Evolutionary conservation across 2,113 vertebrate species (phyloP).

Genomic region (Mungos mungo): DNA sequence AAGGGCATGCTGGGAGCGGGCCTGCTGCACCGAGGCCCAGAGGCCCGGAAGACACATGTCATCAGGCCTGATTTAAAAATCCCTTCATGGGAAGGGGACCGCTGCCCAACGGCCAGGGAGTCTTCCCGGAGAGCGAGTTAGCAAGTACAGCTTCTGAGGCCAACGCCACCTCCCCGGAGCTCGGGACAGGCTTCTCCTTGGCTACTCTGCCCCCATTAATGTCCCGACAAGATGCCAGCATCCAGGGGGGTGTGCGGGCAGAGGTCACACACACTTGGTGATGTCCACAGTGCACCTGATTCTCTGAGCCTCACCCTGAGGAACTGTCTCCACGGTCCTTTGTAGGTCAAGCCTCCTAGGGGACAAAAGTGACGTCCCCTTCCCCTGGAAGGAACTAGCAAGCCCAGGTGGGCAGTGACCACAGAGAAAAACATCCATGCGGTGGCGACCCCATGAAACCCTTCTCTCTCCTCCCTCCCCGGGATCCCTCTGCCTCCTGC

Average conservation of each 20-base stretch:
- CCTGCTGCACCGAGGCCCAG: neutral
- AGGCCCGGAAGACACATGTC: neutral
- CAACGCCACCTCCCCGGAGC: neutral
- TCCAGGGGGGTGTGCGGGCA: neutral
- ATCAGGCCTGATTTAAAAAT: neutral
- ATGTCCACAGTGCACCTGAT: rapidly evolving
- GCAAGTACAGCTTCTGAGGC: neutral
- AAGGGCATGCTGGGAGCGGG: neutral
- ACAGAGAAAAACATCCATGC: neutral
- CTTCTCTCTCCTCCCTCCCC: neutral
- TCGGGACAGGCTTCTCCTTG: rapidly evolving
- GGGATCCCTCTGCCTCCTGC: neutral
- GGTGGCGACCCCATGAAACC: rapidly evolving
- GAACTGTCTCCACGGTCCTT: neutral
- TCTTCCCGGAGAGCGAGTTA: neutral
- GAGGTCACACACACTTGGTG: rapidly evolving
- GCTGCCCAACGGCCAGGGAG: rapidly evolving
- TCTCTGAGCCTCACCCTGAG: neutral
- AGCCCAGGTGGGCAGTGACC: neutral
- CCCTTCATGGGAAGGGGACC: neutral
- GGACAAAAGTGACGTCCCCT: neutral
- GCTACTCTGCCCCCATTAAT: rapidly evolving
- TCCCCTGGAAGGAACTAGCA: neutral
- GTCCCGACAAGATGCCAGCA: rapidly evolving
- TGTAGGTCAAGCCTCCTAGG: neutral